A percentile compares a stretch with the other conserved stretches of the same genome.
These are phyloP conservation scores for Catocala nupta DNA, from an alignment of 2,888 invertebrate species.

Conservation along the genomic window DNA sequence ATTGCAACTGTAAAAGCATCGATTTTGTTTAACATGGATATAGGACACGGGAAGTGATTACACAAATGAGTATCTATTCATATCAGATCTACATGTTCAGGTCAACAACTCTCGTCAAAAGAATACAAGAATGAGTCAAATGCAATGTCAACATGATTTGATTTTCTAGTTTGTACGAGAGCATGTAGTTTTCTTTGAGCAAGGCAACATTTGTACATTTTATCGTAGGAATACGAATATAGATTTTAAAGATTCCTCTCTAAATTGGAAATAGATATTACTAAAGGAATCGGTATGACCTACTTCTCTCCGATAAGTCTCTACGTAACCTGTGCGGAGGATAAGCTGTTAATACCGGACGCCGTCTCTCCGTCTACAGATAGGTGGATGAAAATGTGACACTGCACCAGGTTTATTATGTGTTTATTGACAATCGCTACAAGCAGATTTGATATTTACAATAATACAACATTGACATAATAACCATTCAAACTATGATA, in stretches of 20 bases:
- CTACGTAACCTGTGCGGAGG: slow-evolving; percentile 14
- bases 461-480: too few species aligned
- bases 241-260: slow-evolving; percentile 7
- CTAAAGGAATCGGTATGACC: slow-evolving; percentile 29
- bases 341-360: slow-evolving; percentile 14
- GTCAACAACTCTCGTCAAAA: slow-evolving; percentile 9
- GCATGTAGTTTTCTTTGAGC: not conserved
- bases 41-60: not conserved
- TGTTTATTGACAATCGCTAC: too few species aligned
- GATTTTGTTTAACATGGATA: too few species aligned
- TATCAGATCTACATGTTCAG: slow-evolving; percentile 5
- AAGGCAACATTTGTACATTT: too few species aligned
- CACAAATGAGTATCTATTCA: slow-evolving; percentile 10
- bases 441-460: too few species aligned
- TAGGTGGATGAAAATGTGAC: too few species aligned
- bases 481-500: too few species aligned
- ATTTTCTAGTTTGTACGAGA: not conserved
- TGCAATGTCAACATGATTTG: slow-evolving; percentile 2
- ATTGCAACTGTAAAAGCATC: too few species aligned
- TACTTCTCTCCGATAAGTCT: slow-evolving; percentile 25
- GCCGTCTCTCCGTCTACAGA: too few species aligned
- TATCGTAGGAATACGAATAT: too few species aligned
- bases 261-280: slow-evolving; percentile 30
- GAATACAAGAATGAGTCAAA: slow-evolving; percentile 19
- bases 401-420: too few species aligned